Evolutionary conservation across 2,888 invertebrate genomes (phyloP).

Genomic region (Hirtodrosophila histrioides): DNA sequence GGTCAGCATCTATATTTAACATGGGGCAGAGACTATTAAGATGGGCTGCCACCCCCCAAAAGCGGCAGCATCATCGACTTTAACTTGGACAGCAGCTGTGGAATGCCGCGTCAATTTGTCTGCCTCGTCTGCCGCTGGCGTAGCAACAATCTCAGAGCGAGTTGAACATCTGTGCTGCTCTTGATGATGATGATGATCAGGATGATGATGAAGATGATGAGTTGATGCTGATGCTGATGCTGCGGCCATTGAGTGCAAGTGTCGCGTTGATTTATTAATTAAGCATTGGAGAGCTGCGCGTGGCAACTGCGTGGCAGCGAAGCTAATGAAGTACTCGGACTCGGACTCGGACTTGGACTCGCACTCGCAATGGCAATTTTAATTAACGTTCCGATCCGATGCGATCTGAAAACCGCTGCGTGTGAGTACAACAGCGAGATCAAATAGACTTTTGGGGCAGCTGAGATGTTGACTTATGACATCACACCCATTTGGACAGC

Average conservation of each 20-base stretch:
- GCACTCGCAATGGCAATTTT: constrained; percentile 65
- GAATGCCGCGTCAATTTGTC: constrained; percentile 82
- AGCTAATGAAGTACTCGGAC: constrained; percentile 71
- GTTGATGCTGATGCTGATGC: constrained; percentile 32
- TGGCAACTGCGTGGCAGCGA: constrained; percentile 64
- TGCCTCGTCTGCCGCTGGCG: constrained; percentile 61
- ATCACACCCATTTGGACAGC: constrained; percentile 65
- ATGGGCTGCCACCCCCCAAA: constrained; percentile 1
- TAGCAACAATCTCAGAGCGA: constrained; percentile 63
- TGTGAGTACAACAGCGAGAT: constrained; percentile 17
- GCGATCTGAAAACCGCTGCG: constrained; percentile 26
- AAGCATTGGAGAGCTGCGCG: constrained; percentile 76
- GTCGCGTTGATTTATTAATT: constrained; percentile 84
- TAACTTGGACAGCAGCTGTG: constrained; percentile 42
- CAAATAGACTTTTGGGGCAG: constrained; percentile 56
- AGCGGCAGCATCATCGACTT: constrained; percentile 12
- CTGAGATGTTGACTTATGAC: constrained; percentile 80
- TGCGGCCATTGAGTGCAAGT: constrained; percentile 77
- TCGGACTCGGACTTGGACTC: constrained; percentile 16
- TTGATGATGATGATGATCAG: constrained; percentile 24
- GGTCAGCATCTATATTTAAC: constrained; percentile 53
- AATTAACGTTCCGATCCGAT: constrained; percentile 72
- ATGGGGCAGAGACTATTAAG: constrained; percentile 1
- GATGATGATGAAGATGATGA: constrained; percentile 15
- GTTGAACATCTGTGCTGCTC: constrained; percentile 45